phyloP scores from a whole-genome alignment of 1,140 invertebrate genomes.

The Homarus americanus region DNA sequence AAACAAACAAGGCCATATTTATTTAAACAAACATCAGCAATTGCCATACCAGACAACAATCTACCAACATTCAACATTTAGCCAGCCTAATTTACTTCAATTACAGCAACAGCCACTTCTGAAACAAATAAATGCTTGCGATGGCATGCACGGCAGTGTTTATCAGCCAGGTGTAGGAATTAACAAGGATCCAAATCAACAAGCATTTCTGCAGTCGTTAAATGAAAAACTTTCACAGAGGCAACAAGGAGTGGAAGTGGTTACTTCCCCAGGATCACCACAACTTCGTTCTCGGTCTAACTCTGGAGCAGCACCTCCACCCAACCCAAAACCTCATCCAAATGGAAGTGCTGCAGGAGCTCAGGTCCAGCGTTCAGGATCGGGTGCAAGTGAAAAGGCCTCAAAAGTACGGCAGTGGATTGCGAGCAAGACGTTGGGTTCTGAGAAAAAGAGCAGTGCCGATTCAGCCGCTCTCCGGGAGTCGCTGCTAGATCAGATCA shows the following conservation, averaged over 20 bases:
- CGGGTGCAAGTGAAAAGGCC: slow-evolving; percentile 76
- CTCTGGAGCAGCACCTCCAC: slow-evolving; percentile 40
- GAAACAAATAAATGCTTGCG: slow-evolving; percentile 47
- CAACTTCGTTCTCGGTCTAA: slow-evolving; percentile 78
- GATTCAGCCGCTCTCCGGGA: slow-evolving; percentile 82
- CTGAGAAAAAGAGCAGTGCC: slow-evolving; percentile 73
- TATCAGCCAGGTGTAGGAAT: slow-evolving; percentile 58
- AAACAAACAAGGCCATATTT: slow-evolving; percentile 49
- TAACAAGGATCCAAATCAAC: slow-evolving; percentile 70
- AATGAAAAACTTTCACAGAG: slow-evolving; percentile 76
- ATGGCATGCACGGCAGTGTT: slow-evolving; percentile 8
- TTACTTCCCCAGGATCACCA: slow-evolving; percentile 49
- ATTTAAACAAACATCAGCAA: slow-evolving; percentile 56
- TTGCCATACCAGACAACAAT: slow-evolving; percentile 33
- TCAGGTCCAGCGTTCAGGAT: slow-evolving; percentile 71
- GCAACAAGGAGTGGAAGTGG: slow-evolving; percentile 31
- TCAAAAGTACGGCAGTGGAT: slow-evolving; percentile 85
- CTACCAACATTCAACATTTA: slow-evolving; percentile 73
- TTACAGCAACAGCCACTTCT: slow-evolving; percentile 73
- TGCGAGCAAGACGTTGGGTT: slow-evolving; percentile 79
- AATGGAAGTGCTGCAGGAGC: slow-evolving; percentile 73
- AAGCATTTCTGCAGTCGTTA: slow-evolving; percentile 75
- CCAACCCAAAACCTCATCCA: slow-evolving; percentile 67
- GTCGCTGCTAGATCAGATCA: slow-evolving; percentile 93
- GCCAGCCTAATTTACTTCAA: slow-evolving; percentile 72